A percentile compares a stretch with the other conserved stretches of the same genome.
phyloP scores from a whole-genome alignment of 2,113 vertebrate species.

The Elaphurus davidianus region DNA sequence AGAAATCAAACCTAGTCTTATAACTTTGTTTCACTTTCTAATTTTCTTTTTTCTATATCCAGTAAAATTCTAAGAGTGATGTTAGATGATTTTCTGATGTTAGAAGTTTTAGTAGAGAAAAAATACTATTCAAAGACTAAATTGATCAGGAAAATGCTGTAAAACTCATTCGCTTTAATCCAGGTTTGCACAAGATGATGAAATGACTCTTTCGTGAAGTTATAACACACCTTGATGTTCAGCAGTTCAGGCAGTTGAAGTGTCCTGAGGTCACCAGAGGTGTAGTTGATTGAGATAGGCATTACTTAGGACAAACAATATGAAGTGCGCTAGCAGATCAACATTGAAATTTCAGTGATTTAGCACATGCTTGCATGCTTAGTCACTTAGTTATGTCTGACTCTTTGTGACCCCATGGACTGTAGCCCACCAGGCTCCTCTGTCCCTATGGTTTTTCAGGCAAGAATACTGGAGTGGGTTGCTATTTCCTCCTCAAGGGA shows the following conservation, averaged over 20 bases:
- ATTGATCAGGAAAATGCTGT: background rate
- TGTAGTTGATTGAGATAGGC: background rate
- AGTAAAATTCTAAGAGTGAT: background rate
- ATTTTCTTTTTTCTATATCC: background rate
- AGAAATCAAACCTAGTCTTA: background rate
- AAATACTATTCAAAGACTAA: background rate
- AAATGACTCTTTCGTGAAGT: background rate
- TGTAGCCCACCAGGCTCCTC: background rate
- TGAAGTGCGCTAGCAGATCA: background rate
- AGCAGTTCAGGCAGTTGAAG: background rate
- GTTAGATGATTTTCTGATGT: background rate
- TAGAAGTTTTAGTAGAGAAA: background rate
- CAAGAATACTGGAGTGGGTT: background rate
- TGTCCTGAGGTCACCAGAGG: background rate
- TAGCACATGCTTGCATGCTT: background rate
- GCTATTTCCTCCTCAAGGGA: background rate
- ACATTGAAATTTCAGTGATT: background rate
- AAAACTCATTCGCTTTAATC: background rate
- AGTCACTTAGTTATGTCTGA: background rate
- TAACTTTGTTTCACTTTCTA: background rate
- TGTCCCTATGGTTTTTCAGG: background rate
- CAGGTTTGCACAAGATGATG: background rate
- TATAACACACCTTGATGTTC: background rate
- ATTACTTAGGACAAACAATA: background rate
- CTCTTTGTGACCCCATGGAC: background rate